phyloP scores from a whole-genome alignment of 2,888 invertebrate species.

The Uropetala carovei region DNA sequence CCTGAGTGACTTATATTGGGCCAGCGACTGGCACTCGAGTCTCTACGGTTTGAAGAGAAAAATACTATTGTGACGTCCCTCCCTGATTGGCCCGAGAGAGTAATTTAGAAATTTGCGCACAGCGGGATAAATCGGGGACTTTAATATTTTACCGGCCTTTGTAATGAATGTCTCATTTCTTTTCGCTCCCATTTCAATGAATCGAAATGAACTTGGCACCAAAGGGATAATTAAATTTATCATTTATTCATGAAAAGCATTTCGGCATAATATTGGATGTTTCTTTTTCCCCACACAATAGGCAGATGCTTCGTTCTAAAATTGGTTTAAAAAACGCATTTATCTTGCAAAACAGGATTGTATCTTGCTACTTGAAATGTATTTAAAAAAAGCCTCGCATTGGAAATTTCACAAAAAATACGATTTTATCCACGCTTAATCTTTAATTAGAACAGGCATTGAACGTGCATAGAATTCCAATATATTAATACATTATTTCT shows the following conservation, averaged over 20 bases:
- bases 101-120: background rate
- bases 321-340: no score
- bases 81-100: slow-evolving; percentile 2
- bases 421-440: no score
- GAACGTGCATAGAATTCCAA: no score
- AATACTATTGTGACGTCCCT: slow-evolving; percentile 32
- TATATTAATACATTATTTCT: no score
- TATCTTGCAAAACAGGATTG: no score
- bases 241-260: background rate
- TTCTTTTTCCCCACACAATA: no score
- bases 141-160: slow-evolving; percentile 34
- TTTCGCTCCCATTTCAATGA: background rate
- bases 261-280: no score
- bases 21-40: slow-evolving; percentile 28
- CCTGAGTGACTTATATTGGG: slow-evolving; percentile 41
- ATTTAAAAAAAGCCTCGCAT: no score
- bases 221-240: background rate
- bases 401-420: no score
- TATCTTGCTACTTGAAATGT: no score
- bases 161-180: background rate
- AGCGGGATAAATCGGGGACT: slow-evolving; percentile 29
- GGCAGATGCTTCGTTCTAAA: no score
- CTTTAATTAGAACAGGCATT: no score
- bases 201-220: background rate
- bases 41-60: background rate